Evolutionary conservation across 2,888 invertebrate species (phyloP).

Genomic region (Drosophila melanocephala): DNA sequence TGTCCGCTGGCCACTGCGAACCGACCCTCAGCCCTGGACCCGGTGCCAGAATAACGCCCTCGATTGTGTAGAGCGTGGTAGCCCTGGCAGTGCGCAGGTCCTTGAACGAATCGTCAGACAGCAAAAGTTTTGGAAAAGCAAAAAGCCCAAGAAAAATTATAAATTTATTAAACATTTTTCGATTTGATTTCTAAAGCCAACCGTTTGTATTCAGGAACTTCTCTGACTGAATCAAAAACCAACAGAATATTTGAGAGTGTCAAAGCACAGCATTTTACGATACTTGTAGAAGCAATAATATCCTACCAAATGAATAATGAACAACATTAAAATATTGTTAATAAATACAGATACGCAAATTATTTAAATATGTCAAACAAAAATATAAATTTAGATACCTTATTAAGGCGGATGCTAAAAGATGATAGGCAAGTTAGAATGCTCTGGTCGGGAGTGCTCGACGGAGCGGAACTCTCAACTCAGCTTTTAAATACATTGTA

Average conservation of each 20-base stretch:
- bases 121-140: neutral
- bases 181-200: slow-evolving; percentile 4
- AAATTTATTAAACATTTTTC: slow-evolving; percentile 51
- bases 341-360: neutral
- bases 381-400: neutral
- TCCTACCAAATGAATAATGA: neutral
- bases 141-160: slow-evolving; percentile 15
- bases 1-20: slow-evolving; percentile 24
- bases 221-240: neutral
- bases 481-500: neutral
- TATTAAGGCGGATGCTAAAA: neutral
- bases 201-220: neutral
- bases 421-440: neutral
- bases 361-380: too few relatives aligned
- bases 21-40: neutral
- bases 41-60: slow-evolving; percentile 42
- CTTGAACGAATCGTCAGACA: neutral
- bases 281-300: neutral
- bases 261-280: neutral
- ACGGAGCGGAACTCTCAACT: neutral
- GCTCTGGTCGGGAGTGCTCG: neutral
- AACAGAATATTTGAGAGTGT: neutral
- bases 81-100: neutral
- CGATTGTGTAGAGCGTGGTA: slow-evolving; percentile 20
- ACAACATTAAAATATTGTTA: neutral